phyloP scores from a whole-genome alignment of 1,140 invertebrate genomes.

The Diachasmimorpha longicaudata region DNA sequence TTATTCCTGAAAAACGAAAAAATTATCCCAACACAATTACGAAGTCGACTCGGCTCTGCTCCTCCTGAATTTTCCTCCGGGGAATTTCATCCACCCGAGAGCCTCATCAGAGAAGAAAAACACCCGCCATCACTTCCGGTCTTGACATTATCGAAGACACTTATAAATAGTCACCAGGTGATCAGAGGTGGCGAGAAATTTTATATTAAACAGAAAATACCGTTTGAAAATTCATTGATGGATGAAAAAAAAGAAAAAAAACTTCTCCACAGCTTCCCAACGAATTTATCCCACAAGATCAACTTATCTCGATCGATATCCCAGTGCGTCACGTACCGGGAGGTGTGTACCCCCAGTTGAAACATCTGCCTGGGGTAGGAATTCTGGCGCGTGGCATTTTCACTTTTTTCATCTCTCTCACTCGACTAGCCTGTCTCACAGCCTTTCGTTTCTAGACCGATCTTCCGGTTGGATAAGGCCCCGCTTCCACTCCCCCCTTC shows the following conservation, averaged over 20 bases:
- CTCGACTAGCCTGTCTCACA: background rate
- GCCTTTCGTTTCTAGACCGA: background rate
- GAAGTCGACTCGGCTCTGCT: no score
- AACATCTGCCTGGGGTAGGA: constrained; percentile 58
- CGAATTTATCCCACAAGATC: constrained; percentile 36
- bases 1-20: no score
- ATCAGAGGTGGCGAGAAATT: no score
- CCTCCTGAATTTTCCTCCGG: no score
- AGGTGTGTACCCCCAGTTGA: constrained; percentile 41
- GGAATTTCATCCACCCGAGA: no score
- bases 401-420: constrained; percentile 14
- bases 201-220: background rate
- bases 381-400: constrained; percentile 49
- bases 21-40: no score
- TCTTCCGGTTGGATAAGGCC: background rate
- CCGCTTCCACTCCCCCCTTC: background rate
- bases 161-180: no score
- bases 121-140: no score
- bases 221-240: background rate
- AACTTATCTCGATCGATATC: constrained; percentile 60
- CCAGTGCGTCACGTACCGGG: constrained; percentile 22
- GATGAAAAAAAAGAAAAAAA: background rate
- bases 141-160: no score
- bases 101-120: no score
- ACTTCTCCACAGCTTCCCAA: background rate